phyloP scores from a whole-genome alignment of 2,113 vertebrate species.

The Origma solitaria region DNA sequence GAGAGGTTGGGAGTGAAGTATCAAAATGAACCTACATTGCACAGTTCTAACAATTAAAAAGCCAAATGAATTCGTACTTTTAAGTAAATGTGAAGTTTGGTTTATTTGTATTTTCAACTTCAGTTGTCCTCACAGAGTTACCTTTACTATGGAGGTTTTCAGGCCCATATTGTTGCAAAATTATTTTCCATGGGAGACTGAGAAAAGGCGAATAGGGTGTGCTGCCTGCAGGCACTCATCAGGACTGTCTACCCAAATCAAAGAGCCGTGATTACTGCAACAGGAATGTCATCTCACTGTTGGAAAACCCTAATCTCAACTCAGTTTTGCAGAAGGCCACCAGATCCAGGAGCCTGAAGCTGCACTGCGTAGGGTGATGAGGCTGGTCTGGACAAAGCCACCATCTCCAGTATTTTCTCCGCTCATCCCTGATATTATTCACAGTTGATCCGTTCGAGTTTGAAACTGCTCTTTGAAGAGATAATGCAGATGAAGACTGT shows the following conservation, averaged over 20 bases:
- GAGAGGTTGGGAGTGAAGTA: neutral
- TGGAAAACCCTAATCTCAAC: neutral
- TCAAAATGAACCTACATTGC: neutral
- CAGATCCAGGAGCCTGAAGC: neutral
- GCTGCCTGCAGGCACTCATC: neutral
- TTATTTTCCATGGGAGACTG: neutral
- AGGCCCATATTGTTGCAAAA: neutral
- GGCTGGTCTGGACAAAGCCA: neutral
- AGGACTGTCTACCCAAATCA: neutral
- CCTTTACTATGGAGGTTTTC: neutral
- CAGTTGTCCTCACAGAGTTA: neutral
- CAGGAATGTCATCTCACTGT: neutral
- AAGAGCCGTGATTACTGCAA: neutral
- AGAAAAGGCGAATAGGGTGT: neutral
- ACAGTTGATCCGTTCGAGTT: neutral
- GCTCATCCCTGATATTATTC: neutral
- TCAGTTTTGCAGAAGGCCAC: neutral
- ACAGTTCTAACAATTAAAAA: neutral
- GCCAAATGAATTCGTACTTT: neutral
- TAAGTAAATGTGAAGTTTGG: neutral
- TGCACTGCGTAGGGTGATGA: neutral
- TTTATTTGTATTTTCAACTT: neutral
- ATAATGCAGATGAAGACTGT: neutral
- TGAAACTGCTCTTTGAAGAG: neutral
- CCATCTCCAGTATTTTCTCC: neutral